Conservation (phyloP, 2,888 invertebrate genomes). For the Mamestra brassicae region DNA sequence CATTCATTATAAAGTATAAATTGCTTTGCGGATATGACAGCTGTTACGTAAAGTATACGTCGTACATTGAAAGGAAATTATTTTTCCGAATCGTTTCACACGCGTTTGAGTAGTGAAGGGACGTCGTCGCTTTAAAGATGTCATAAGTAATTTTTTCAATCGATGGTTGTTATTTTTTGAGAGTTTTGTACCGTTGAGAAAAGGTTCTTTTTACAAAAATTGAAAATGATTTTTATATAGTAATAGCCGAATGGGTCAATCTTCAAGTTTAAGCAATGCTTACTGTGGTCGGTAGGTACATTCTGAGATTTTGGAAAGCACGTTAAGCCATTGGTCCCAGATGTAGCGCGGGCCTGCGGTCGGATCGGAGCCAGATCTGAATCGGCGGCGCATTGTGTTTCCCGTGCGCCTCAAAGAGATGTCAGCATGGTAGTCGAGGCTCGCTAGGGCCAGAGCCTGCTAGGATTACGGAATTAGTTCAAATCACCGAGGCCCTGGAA, state of each 20-base stretch:
- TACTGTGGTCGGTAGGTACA: no score
- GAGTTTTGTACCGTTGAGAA: neutral
- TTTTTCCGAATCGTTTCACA: constrained; percentile 74
- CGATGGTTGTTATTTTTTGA: constrained; percentile 21
- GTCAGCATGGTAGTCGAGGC: no score
- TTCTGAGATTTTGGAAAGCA: no score
- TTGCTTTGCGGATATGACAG: constrained; percentile 61
- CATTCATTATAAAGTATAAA: constrained; percentile 58
- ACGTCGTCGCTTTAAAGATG: constrained; percentile 11
- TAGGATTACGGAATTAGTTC: no score
- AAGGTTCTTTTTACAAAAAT: neutral
- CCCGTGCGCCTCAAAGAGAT: no score
- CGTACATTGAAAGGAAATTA: constrained; percentile 73
- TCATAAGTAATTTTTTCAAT: constrained; percentile 15
- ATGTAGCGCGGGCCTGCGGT: neutral
- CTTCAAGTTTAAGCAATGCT: no score
- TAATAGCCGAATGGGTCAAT: no score
- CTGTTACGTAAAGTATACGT: constrained; percentile 60
- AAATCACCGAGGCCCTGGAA: no score
- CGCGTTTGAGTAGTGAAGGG: constrained; percentile 61
- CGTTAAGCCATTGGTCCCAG: neutral
- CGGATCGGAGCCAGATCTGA: no score
- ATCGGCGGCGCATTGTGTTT: no score
- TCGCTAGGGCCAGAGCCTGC: no score
- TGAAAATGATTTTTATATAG: neutral